A percentile compares a stretch with the other conserved stretches of the same genome.
These are phyloP conservation scores for Cheilosia grossa DNA, from an alignment of 2,888 invertebrate genomes.

Conservation along the genomic window DNA sequence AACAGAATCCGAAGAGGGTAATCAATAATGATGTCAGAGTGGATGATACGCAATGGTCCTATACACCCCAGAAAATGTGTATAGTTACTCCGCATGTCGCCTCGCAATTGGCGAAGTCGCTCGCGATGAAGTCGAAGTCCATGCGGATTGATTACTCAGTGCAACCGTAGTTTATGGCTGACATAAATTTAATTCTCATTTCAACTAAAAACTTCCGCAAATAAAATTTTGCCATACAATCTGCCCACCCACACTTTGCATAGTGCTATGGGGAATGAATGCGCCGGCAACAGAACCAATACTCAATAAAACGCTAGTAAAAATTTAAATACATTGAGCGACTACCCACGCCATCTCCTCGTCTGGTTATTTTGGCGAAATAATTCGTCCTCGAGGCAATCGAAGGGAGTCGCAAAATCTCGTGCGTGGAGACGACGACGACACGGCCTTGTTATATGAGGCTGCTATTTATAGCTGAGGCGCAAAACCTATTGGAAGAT, in stretches of 20 bases:
- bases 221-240: too few relatives aligned
- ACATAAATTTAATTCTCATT: constrained; percentile 65
- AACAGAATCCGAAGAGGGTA: constrained; percentile 66
- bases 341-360: not conserved
- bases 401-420: constrained; percentile 15
- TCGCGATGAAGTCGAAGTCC: constrained; percentile 31
- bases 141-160: constrained; percentile 48
- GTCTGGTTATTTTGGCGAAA: constrained; percentile 20
- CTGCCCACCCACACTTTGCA: not conserved
- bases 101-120: constrained; percentile 17
- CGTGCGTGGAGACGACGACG: not conserved
- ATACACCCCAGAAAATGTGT: constrained; percentile 8
- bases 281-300: constrained; percentile 18
- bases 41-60: constrained; percentile 8
- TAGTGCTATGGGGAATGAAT: constrained; percentile 22
- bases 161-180: constrained; percentile 67
- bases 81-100: not conserved
- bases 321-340: constrained; percentile 19
- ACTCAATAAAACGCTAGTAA: constrained; percentile 47
- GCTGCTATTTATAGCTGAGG: constrained; percentile 49
- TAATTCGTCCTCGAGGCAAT: constrained; percentile 31
- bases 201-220: constrained; percentile 41
- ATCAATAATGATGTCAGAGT: constrained; percentile 68
- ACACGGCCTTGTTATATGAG: not conserved
- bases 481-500: constrained; percentile 41